phyloP scores from a whole-genome alignment of 2,113 vertebrate genomes.

The Ariopsis seemanni region DNA sequence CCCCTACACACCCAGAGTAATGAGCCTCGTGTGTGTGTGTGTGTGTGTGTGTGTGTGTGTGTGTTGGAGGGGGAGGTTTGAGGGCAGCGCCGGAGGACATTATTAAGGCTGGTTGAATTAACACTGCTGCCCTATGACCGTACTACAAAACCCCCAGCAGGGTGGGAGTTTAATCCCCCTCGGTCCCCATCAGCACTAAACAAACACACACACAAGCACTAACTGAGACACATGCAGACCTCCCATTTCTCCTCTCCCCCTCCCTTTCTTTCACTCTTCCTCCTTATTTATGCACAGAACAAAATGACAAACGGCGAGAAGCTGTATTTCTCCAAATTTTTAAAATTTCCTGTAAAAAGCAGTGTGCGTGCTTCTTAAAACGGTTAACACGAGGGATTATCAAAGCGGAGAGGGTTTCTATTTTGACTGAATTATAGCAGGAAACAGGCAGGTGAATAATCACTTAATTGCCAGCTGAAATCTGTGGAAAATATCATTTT shows the following conservation, averaged over 20 bases:
- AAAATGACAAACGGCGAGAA: not conserved
- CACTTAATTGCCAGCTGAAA: not conserved
- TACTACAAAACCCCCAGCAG: slow-evolving; percentile 47
- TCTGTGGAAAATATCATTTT: not conserved
- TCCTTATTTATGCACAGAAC: not conserved
- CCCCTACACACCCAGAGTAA: slow-evolving; percentile 6
- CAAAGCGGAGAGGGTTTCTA: not conserved
- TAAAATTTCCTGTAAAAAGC: not conserved
- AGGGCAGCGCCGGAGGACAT: slow-evolving; percentile 45
- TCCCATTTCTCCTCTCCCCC: not conserved
- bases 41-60: slow-evolving; percentile 23
- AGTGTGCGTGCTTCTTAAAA: not conserved
- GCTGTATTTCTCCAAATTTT: not conserved
- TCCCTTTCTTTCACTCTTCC: not conserved
- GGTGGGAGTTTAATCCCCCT: slow-evolving; percentile 54
- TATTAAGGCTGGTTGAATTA: slow-evolving; percentile 57
- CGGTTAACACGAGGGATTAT: not conserved
- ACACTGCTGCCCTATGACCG: slow-evolving; percentile 42
- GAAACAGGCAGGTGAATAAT: not conserved
- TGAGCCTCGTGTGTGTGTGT: slow-evolving; percentile 24
- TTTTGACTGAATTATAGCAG: not conserved
- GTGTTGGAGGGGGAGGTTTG: slow-evolving; percentile 40
- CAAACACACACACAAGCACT: slow-evolving; percentile 52
- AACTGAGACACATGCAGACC: slow-evolving; percentile 18
- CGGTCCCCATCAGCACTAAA: slow-evolving; percentile 50